Evolutionary conservation across 2,113 vertebrate genomes (phyloP), one percentile per base, ranked within the genome.

Genomic region (Climacteris rufus): DNA sequence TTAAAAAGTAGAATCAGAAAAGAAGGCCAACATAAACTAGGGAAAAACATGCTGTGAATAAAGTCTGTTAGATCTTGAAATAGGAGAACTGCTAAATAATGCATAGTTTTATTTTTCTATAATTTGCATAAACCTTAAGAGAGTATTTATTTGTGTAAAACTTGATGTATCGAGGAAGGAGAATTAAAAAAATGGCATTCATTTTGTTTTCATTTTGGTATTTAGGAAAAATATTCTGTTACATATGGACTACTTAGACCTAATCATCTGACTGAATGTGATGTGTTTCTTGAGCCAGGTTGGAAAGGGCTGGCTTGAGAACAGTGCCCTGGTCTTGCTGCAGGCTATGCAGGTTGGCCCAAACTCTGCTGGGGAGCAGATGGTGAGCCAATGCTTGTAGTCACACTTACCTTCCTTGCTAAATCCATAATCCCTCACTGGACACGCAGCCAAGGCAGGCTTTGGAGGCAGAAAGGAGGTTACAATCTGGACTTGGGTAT

Each of bases 391-490:
- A 99, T 99, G 99, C 99, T 99, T 99, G 99, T 99, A 99, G 99
- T 99, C 99, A 99, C 99, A 99, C 99, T 99, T 99, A 99, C 99
- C 99, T 99, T 99, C 99, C 98, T 99, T 99, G 98, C 99, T 99
- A 99, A 99, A 99, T 99, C 99, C 99, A 99, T 99, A 99, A 99
- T 99, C 99, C 99, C 99, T 99, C 99, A 97, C 98, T 99, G 99
- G 99, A 99, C 98, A 98, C 98, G 98, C 98, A 99, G 99, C 99
- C 99, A 99, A 99, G 99, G 98, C 99, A 99, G 99, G 98, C 99
- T 99, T 99, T 99, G 99, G 98, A 99, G 98, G 98, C 98, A 99
- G 98, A 99, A 99, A 99, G 99, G 99, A 99, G 99, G 99, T 99
- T 99, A 99, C 99, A 99, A 99, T 99, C 99, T 99, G 99, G 99